These are phyloP conservation scores for Eupelmus urozonus DNA, from an alignment of 2,888 invertebrate genomes.

Conservation along the genomic window DNA sequence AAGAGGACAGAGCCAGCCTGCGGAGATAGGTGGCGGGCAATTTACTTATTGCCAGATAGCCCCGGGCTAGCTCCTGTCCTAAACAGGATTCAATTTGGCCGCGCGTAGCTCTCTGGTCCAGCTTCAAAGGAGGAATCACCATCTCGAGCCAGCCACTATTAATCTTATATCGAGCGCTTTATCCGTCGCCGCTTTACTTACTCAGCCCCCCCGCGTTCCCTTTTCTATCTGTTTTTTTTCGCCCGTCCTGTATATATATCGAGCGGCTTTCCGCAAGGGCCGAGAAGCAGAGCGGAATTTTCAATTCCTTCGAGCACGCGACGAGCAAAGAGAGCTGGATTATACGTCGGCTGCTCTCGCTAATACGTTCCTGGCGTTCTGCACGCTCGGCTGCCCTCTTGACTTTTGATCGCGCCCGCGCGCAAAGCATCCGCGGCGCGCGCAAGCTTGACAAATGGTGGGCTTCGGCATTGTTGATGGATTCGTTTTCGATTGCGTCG, in stretches of 20 bases:
- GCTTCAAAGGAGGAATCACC: conserved; percentile 76
- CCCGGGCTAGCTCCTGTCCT: conserved; percentile 69
- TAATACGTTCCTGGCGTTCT: conserved; percentile 50
- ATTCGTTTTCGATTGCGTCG: background rate
- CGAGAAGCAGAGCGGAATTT: conserved; percentile 56
- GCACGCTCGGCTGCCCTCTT: conserved; percentile 37
- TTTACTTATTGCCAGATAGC: conserved; percentile 73
- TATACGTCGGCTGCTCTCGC: conserved; percentile 43
- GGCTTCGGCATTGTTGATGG: background rate
- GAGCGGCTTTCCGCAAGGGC: conserved; percentile 1
- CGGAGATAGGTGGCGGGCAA: conserved; percentile 65
- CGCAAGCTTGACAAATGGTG: background rate
- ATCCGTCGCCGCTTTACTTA: conserved; percentile 64
- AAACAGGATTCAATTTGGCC: conserved; percentile 77
- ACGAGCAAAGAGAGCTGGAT: background rate
- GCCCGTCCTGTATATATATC: conserved; percentile 9
- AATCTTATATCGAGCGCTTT: conserved; percentile 77
- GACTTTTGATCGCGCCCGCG: conserved; percentile 24
- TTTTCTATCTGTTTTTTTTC: conserved; percentile 31
- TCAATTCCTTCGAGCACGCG: conserved; percentile 56
- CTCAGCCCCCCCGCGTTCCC: conserved; percentile 22
- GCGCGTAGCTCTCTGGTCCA: conserved; percentile 72
- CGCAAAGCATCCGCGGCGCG: background rate
- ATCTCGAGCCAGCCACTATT: conserved; percentile 74
- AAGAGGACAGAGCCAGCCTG: conserved; percentile 54